phyloP scores from a whole-genome alignment of 2,113 vertebrate species.

The Isichthys henryi region DNA sequence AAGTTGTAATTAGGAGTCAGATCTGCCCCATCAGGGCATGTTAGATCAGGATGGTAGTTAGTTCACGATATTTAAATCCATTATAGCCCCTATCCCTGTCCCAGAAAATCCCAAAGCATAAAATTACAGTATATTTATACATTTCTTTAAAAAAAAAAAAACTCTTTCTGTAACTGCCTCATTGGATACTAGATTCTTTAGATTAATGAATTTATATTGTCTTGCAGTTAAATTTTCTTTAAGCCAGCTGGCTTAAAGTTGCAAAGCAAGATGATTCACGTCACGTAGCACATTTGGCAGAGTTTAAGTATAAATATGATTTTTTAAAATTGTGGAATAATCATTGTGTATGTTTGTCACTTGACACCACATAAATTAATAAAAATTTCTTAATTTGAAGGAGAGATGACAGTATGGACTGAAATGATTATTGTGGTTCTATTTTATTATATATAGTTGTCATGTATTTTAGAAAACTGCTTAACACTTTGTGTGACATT shows the following conservation, averaged over 20 bases:
- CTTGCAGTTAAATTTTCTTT: background rate
- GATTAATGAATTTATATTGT: background rate
- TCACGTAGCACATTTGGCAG: background rate
- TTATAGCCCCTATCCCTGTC: slow-evolving; percentile 52
- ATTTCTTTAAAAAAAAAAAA: slow-evolving; percentile 5
- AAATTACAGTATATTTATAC: background rate
- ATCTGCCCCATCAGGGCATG: slow-evolving; percentile 70
- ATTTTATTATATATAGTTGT: background rate
- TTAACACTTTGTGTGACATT: background rate
- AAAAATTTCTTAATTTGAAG: background rate
- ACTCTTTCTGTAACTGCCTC: background rate
- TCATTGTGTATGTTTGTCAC: slow-evolving; percentile 23
- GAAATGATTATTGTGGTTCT: background rate
- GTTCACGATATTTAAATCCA: slow-evolving; percentile 56
- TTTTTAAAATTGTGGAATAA: background rate
- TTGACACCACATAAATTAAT: slow-evolving; percentile 23
- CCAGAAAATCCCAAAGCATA: background rate
- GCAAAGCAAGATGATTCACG: background rate
- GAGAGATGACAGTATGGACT: background rate
- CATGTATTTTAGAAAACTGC: background rate
- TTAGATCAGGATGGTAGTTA: slow-evolving; percentile 62
- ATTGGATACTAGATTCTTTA: background rate
- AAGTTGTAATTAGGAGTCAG: slow-evolving; percentile 82
- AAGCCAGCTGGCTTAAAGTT: too few species aligned
- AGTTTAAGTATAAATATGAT: background rate